Evolutionary conservation across 1,140 invertebrate species (phyloP), one percentile per base, ranked within the genome.

Genomic region (Drosophila ambigua): DNA sequence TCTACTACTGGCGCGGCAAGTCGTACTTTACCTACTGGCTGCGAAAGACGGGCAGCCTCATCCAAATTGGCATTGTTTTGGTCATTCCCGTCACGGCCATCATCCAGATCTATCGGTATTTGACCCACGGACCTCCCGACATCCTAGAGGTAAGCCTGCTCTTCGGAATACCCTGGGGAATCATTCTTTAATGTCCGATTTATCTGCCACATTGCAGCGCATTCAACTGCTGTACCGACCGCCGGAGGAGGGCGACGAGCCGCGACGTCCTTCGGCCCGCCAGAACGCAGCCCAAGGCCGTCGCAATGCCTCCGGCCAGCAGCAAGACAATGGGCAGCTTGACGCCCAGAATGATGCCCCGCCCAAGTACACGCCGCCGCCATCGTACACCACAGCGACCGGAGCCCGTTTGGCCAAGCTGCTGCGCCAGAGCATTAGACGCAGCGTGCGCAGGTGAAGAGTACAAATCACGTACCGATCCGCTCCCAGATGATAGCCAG

Each of bases 301-400:
- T 2, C 80, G 77, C 8, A 79, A 81, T 65, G 77, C 67, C 0
- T 8, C 61, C 1, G 54, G 63, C 0, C 72, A 80, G 8, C 61
- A 77, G 39, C 72, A 62, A 31, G 69, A 72, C 20, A n/a, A 11
- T 45, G 15, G 35, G 55, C 64, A 64, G 6, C 91, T 44, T 85
- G 92, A 51, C 24, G 91, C 92, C 49, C 93, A 93, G 8, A 95
- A 96, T 82, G 97, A 98, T 93, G 97, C 97, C 6, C 97, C 97
- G 9, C 97, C 97, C 15, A 98, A 98, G 91, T 98, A 98, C 87
- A 98, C 97, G 1, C 97, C 97, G 7, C 97, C 97, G 2, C 97
- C 97, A 2, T 97, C 96, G 20, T 98, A 98, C 87, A 97, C 96
- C 4, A 98, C 97, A 9, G 97, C 97, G 2, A 98, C 97, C 1